phyloP scores from a whole-genome alignment of 2,113 vertebrate species.

The Apteryx owenii region DNA sequence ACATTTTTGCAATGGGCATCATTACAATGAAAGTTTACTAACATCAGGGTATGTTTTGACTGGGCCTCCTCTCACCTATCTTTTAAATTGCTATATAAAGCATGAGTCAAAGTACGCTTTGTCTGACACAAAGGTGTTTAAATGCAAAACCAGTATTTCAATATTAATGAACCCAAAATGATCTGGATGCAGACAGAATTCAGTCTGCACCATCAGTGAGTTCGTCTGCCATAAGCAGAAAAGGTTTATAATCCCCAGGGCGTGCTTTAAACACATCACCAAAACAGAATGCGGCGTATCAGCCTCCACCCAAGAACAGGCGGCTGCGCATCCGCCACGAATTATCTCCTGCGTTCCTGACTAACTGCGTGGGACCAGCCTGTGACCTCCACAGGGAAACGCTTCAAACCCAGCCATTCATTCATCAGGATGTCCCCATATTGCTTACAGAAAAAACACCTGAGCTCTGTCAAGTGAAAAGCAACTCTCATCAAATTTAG shows the following conservation, averaged over 20 bases:
- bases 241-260: background rate
- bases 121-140: background rate
- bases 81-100: background rate
- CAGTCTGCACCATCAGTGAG: background rate
- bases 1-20: background rate
- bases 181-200: background rate
- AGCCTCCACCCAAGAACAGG: background rate
- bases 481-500: background rate
- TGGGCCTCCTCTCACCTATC: background rate
- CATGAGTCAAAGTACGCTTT: background rate
- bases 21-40: background rate
- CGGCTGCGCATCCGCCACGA: background rate
- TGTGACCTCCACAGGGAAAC: background rate
- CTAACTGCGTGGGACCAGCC: background rate
- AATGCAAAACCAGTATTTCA: background rate
- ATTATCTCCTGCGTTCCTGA: background rate
- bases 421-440: background rate
- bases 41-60: background rate
- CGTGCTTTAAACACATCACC: slow-evolving; percentile 28
- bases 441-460: background rate
- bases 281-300: background rate
- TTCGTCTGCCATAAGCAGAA: background rate
- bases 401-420: background rate
- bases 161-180: background rate
- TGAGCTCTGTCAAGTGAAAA: background rate